Conservation (phyloP, 2,888 invertebrate genomes). For the Neoitamus cyanurus region DNA sequence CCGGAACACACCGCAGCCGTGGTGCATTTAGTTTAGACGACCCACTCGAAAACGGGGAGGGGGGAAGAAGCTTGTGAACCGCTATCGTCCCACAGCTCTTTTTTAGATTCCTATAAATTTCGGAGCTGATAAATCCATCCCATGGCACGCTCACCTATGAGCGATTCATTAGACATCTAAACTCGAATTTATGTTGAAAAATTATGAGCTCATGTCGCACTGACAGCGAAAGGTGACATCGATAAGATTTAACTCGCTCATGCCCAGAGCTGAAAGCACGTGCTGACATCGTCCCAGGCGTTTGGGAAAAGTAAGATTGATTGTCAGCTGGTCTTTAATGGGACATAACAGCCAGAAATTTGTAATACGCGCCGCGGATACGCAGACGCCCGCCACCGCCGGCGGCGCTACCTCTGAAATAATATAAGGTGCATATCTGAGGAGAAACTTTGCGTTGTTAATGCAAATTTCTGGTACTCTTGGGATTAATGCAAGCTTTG, state of each 20-base stretch:
- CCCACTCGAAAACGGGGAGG: background rate
- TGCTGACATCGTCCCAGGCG: conserved; percentile 2
- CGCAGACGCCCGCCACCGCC: background rate
- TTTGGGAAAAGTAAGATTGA: conserved; percentile 8
- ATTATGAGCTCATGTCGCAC: conserved; percentile 18
- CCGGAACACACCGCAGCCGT: background rate
- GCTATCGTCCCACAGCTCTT: background rate
- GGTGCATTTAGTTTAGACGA: background rate
- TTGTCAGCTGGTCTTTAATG: background rate
- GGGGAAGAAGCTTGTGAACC: background rate
- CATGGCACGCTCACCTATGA: background rate
- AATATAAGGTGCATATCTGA: background rate
- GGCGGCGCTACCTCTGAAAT: background rate
- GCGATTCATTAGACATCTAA: conserved; percentile 8
- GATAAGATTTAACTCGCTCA: conserved; percentile 21
- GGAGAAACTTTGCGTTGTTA: background rate
- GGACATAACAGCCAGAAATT: conserved; percentile 7
- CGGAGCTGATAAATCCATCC: background rate
- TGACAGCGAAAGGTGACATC: conserved; percentile 8
- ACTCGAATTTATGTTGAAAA: conserved; percentile 17
- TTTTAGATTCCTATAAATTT: background rate
- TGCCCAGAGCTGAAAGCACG: background rate
- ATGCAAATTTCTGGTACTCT: background rate
- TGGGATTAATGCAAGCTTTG: background rate
- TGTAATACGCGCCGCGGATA: background rate